phyloP scores from a whole-genome alignment of 2,888 invertebrate species.

The Eilema griseolum region DNA sequence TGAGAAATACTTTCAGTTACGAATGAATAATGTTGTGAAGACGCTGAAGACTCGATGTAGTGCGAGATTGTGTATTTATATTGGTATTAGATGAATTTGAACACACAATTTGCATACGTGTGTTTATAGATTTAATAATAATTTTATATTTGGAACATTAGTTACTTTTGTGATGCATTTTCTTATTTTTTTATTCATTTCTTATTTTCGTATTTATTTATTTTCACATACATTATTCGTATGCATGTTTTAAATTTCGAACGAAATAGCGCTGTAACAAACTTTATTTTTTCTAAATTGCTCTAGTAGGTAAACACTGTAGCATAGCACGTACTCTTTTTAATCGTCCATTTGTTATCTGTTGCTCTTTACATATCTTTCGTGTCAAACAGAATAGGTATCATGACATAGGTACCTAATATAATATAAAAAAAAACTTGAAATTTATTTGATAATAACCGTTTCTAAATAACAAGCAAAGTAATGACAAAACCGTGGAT shows the following conservation, averaged over 20 bases:
- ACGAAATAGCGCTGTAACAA: too few species aligned
- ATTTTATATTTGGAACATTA: not conserved
- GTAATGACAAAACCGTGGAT: not conserved
- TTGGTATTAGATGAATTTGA: not conserved
- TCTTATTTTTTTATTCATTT: not conserved
- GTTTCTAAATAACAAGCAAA: not conserved
- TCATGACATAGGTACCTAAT: too few species aligned
- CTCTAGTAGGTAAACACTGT: too few species aligned
- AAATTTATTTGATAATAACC: not conserved
- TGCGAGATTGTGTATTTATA: not conserved
- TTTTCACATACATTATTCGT: too few species aligned
- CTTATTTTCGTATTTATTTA: too few species aligned
- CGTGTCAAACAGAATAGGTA: not conserved
- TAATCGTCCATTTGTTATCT: too few species aligned
- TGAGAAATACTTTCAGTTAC: slow-evolving; percentile 38
- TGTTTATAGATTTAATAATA: not conserved
- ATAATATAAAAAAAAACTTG: not conserved
- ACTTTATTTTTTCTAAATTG: too few species aligned
- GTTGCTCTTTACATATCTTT: not conserved
- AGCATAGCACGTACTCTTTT: too few species aligned
- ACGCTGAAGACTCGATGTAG: slow-evolving; percentile 12
- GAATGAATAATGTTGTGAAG: slow-evolving; percentile 25
- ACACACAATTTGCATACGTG: not conserved
- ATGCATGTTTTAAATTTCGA: too few species aligned
- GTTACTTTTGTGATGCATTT: not conserved